Evolutionary conservation across 2,888 invertebrate species (phyloP).

Genomic region (Pantelozetes paolii): DNA sequence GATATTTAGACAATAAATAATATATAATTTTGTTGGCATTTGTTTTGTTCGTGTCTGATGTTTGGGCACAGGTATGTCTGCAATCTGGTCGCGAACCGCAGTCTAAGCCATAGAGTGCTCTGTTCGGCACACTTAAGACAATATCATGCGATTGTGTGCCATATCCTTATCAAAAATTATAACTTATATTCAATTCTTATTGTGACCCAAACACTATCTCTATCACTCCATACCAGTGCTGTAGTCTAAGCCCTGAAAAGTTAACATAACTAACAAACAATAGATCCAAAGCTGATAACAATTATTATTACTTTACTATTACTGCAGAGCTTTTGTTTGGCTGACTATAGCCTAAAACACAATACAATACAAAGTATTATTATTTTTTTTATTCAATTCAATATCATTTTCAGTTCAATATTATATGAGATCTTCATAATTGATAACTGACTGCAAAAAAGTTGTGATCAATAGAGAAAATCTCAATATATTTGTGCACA

Average conservation of each 20-base stretch:
- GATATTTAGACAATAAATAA: too few relatives aligned
- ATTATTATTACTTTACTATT: neutral
- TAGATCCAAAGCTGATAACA: constrained; percentile 7
- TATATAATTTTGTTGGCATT: too few relatives aligned
- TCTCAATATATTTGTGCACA: neutral
- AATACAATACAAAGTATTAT: neutral
- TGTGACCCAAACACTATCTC: constrained; percentile 18
- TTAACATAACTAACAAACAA: constrained; percentile 27
- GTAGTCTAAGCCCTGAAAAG: neutral
- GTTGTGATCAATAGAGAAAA: neutral
- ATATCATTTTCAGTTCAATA: neutral
- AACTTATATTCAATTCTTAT: neutral
- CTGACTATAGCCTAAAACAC: neutral
- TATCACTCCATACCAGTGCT: neutral
- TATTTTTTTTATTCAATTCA: too few relatives aligned
- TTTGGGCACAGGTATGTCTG: neutral
- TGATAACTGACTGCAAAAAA: neutral
- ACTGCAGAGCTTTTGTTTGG: neutral
- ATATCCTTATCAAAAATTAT: constrained; percentile 4
- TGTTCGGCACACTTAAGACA: constrained; percentile 19
- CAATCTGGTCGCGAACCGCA: neutral
- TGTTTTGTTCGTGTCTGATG: neutral
- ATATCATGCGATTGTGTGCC: constrained; percentile 6
- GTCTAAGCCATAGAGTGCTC: neutral
- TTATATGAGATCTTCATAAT: neutral